Conservation (phyloP, 1,140 invertebrate genomes). For the Pollicipes pollicipes region DNA sequence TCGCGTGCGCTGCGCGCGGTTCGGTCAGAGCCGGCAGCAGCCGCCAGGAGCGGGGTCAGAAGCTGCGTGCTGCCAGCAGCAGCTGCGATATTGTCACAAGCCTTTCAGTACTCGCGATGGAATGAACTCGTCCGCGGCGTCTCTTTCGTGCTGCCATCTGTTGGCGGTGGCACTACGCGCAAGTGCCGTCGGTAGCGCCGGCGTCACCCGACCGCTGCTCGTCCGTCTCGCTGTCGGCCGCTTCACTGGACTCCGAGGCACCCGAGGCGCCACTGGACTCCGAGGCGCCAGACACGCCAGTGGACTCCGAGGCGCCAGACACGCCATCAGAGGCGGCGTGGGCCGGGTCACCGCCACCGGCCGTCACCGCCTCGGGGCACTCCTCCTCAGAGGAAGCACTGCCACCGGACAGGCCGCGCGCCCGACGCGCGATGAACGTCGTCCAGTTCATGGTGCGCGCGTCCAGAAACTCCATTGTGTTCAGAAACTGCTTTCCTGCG, state of each 20-base stretch:
- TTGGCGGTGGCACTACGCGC: neutral
- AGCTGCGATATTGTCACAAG: neutral
- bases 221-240: too few relatives aligned
- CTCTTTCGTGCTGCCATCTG: neutral
- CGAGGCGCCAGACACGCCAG: neutral
- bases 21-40: too few relatives aligned
- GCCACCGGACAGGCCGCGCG: neutral
- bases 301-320: neutral
- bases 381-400: neutral
- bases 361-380: neutral
- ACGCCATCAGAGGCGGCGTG: neutral
- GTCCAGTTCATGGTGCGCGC: constrained; percentile 51
- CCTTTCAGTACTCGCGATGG: neutral
- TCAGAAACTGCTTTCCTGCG: constrained; percentile 50
- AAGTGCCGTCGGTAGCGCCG: neutral
- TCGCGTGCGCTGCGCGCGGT: too few relatives aligned
- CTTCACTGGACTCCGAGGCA: neutral
- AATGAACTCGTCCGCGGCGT: neutral
- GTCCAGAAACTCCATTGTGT: constrained; percentile 62
- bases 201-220: neutral
- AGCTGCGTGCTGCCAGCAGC: too few relatives aligned
- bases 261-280: too few relatives aligned
- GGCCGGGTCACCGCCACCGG: too few relatives aligned
- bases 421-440: constrained; percentile 31
- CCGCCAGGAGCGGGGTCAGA: too few relatives aligned